Conservation (phyloP, 1,140 invertebrate genomes). For the Cherax quadricarinatus region DNA sequence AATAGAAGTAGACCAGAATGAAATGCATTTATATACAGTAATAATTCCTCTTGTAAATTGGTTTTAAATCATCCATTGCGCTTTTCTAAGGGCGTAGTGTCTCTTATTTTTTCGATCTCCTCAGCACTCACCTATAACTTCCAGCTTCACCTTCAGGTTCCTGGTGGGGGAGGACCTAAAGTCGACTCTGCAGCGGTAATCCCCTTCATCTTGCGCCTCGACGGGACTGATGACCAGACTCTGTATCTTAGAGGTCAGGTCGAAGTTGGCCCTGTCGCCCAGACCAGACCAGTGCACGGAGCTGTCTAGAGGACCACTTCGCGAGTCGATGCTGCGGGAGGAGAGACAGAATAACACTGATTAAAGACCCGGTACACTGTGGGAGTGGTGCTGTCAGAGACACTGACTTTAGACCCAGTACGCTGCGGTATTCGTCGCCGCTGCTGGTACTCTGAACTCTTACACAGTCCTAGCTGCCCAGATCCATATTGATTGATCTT, state of each 20-base stretch:
- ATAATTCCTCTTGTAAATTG: no score
- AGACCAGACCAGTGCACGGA: conserved; percentile 37
- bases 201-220: conserved; percentile 74
- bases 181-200: conserved; percentile 76
- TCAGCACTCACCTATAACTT: conserved; percentile 75
- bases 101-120: no score
- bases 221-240: conserved; percentile 55
- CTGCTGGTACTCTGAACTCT: no score
- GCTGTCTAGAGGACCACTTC: background rate
- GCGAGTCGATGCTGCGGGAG: conserved; percentile 41
- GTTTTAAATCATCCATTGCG: no score
- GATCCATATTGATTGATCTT: no score
- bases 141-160: conserved; percentile 75
- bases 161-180: conserved; percentile 76
- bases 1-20: no score
- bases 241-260: conserved; percentile 18
- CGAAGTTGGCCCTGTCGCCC: conserved; percentile 39
- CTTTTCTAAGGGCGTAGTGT: no score
- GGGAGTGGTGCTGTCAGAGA: background rate
- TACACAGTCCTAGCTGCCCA: no score
- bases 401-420: no score
- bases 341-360: background rate
- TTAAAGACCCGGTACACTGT: background rate
- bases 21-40: no score
- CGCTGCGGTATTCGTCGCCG: no score